Evolutionary conservation across 2,888 invertebrate genomes (phyloP).

Genomic region (Ophion ellenae): DNA sequence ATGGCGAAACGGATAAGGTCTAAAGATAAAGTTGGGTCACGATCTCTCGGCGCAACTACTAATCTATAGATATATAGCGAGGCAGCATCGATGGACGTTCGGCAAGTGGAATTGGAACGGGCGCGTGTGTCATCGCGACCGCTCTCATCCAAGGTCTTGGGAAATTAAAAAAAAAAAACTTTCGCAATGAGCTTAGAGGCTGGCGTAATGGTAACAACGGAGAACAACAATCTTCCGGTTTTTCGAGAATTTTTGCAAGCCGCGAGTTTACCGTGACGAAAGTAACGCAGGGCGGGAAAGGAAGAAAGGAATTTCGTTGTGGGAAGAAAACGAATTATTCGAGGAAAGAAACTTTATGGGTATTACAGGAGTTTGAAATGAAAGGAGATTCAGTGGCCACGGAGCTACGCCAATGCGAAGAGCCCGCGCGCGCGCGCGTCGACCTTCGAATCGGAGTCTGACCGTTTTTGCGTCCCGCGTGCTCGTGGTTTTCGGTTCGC

Average conservation of each 20-base stretch:
- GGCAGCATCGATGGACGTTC: background rate
- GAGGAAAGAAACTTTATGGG: background rate
- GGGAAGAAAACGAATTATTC: too few species aligned
- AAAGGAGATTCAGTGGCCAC: conserved; percentile 45
- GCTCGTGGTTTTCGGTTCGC: conserved; percentile 66
- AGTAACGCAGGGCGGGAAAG: background rate
- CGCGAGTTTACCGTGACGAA: background rate
- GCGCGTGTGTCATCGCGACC: background rate
- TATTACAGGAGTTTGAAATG: conserved; percentile 7
- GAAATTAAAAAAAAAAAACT: background rate
- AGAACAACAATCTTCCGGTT: background rate
- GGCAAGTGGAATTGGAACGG: background rate
- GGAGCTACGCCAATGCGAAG: conserved; percentile 79
- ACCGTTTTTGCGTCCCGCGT: conserved; percentile 78
- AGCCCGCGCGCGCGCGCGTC: conserved; percentile 69
- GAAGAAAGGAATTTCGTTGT: background rate
- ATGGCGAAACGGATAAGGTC: background rate
- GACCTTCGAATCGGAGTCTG: conserved; percentile 82
- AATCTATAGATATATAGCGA: background rate
- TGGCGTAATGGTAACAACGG: background rate
- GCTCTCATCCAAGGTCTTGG: background rate
- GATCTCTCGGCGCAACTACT: background rate
- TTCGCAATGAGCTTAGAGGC: background rate
- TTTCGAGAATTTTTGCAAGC: background rate
- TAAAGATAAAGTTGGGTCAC: background rate